These are phyloP conservation scores for Ptilorrhoa leucosticta DNA, from an alignment of 2,113 vertebrate species.

Conservation along the genomic window DNA sequence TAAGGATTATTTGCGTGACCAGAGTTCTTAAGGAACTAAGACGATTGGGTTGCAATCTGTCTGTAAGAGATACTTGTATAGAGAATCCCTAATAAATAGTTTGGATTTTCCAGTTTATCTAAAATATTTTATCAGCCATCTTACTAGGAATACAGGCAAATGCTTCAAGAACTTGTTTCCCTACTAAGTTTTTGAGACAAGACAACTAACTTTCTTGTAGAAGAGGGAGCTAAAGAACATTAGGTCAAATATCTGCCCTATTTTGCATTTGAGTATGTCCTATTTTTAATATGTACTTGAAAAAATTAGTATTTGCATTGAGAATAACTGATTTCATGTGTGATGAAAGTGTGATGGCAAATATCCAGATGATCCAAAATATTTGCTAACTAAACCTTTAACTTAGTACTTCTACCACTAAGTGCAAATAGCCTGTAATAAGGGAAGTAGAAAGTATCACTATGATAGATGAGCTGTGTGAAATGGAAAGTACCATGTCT, in stretches of 20 bases:
- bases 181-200: neutral
- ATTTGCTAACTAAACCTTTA: neutral
- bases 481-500: neutral
- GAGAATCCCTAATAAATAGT: neutral
- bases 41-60: neutral
- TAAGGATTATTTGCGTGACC: neutral
- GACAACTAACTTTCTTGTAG: neutral
- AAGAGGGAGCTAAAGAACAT: neutral
- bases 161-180: neutral
- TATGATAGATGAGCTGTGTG: neutral
- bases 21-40: neutral
- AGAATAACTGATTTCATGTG: neutral
- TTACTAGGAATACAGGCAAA: neutral
- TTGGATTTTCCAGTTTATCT: neutral
- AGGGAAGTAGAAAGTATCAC: neutral
- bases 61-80: neutral
- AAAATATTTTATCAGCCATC: neutral
- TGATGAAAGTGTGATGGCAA: neutral
- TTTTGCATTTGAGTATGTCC: neutral
- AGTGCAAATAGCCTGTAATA: neutral
- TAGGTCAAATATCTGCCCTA: neutral
- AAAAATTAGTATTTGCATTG: neutral
- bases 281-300: neutral
- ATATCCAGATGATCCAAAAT: neutral
- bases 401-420: neutral